Base-by-base conservation (phyloP, 2,888 invertebrate genomes). In the Andricus curvator region DNA sequence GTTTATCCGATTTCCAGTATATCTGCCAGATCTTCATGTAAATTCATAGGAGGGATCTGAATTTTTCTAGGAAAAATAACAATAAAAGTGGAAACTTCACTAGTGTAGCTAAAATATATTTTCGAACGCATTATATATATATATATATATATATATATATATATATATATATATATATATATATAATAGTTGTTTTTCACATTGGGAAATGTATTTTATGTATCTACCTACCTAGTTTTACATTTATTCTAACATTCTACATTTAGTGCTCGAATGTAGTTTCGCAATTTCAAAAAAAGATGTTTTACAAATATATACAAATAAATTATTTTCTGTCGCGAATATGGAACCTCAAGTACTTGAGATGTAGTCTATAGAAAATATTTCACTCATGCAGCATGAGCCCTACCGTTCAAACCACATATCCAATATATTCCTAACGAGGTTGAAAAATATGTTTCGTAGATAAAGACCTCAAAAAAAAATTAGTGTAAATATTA, bases 31-130 rank as follows among this genome's bases (percentile, higher is more conserved):
- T 41, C 41, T 41, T 1, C 13, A 41, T 41, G 13, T 13, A 41
- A 11, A 41, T 41, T 11, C 1, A 41, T 41, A 41, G 13, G 13
- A 13, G 13, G 41, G 41, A 41, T 41, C 2, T 41, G 13, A 13
- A 41, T 41, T 41, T 41, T 41, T 41, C 13, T 41, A 41, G 41
- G 41, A 41, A 0, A 41, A 41, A 41, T 41, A 41, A 41, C 41
- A 41, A 41, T 13, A 13, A 13, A 29, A 29, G 25, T 64, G 15
- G 4, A 64, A 29, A 29, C 25, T 33, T 29, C 48, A 70, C 56
- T 80, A 83, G 78, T 80, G 85, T 89, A 89, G 84, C 86, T 87
- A 87, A 89, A 89, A 88, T 88, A 88, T 84, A 85, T 85, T 83
- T 67, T 84, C 84, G 80, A 82, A 82, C 78, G 80, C 80, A 77